phyloP scores from a whole-genome alignment of 2,888 invertebrate species.

The Oligia latruncula region DNA sequence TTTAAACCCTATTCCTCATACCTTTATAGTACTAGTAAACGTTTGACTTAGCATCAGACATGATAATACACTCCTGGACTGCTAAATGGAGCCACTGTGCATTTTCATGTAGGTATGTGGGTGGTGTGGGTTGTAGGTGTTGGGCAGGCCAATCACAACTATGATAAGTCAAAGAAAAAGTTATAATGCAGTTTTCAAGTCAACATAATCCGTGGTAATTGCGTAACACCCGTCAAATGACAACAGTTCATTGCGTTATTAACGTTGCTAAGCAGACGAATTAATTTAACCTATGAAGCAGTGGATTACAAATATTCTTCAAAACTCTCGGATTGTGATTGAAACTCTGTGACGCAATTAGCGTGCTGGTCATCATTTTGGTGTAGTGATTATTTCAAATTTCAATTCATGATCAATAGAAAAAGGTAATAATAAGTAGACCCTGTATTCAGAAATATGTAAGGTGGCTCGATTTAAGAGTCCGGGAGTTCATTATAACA shows the following conservation, averaged over 20 bases:
- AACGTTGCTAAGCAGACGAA: neutral
- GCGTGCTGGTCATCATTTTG: neutral
- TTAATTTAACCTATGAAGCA: neutral
- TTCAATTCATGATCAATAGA: neutral
- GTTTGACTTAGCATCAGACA: neutral
- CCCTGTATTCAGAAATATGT: neutral
- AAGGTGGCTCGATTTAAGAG: neutral
- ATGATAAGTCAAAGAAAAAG: neutral
- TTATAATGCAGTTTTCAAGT: too few species aligned
- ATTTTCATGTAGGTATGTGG: neutral
- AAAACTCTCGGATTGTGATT: too few species aligned
- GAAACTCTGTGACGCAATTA: neutral
- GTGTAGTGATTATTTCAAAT: neutral
- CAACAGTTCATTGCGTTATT: neutral
- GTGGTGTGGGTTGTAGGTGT: too few species aligned
- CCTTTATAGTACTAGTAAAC: neutral
- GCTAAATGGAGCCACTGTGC: neutral
- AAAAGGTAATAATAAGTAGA: neutral
- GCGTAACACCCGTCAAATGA: too few species aligned
- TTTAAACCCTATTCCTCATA: too few species aligned
- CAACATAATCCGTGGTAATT: neutral
- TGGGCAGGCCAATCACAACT: neutral
- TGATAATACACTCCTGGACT: neutral
- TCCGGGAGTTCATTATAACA: neutral
- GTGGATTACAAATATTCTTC: neutral